phyloP scores from a whole-genome alignment of 2,888 invertebrate species.

The Amiota communis region DNA sequence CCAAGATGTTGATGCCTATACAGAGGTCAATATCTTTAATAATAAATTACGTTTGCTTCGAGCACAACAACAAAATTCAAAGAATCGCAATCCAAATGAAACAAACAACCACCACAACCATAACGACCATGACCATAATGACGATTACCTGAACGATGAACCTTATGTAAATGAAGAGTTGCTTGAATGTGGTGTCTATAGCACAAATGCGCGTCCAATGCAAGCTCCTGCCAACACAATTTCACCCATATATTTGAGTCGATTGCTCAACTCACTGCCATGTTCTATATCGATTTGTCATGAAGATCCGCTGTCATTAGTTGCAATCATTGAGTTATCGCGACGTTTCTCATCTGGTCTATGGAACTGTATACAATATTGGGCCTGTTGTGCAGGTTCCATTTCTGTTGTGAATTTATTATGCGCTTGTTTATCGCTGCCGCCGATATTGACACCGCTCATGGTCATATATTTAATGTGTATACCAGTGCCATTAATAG shows the following conservation, averaged over 20 bases:
- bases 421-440: conserved; percentile 80
- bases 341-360: conserved; percentile 72
- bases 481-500: conserved; percentile 82
- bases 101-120: no score
- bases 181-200: conserved; percentile 59
- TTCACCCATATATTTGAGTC: conserved; percentile 87
- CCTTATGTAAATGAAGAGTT: conserved; percentile 54
- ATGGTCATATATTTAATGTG: conserved; percentile 84
- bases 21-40: conserved; percentile 70
- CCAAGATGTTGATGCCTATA: conserved; percentile 71
- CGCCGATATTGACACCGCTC: conserved; percentile 82
- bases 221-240: conserved; percentile 70
- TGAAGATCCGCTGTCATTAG: conserved; percentile 72
- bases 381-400: conserved; percentile 74
- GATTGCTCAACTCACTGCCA: conserved; percentile 87
- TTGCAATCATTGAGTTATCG: conserved; percentile 72
- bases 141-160: conserved; percentile 40
- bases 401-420: conserved; percentile 75
- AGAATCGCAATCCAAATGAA: not conserved
- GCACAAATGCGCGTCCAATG: conserved; percentile 62
- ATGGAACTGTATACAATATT: conserved; percentile 73
- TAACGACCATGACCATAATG: not conserved
- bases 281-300: conserved; percentile 87
- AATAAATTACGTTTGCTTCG: conserved; percentile 67
- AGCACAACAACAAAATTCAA: conserved; percentile 37